Evolutionary conservation across 2,888 invertebrate genomes (phyloP).

Genomic region (Lingula anatina): DNA sequence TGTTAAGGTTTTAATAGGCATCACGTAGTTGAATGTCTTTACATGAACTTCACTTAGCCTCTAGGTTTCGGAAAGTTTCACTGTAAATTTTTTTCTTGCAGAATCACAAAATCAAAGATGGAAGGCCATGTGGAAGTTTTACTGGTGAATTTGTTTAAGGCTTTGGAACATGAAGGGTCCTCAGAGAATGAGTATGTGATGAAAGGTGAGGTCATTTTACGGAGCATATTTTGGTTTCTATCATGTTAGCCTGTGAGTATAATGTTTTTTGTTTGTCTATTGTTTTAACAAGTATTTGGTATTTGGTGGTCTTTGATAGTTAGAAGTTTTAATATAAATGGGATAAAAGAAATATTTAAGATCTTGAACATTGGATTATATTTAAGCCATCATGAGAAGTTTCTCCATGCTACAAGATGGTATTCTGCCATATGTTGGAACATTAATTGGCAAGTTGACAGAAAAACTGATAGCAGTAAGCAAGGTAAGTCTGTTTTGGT

Average conservation of each 20-base stretch:
- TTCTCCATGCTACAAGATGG: slow-evolving; percentile 76
- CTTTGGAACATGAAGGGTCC: slow-evolving; percentile 67
- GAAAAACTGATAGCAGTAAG: slow-evolving; percentile 76
- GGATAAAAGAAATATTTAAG: too few relatives aligned
- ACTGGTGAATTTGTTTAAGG: slow-evolving; percentile 70
- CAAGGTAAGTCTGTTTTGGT: slow-evolving; percentile 49
- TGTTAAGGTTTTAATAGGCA: too few relatives aligned
- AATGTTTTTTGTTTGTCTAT: too few relatives aligned
- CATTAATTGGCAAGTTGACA: slow-evolving; percentile 79
- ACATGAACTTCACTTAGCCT: too few relatives aligned
- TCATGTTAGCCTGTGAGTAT: too few relatives aligned
- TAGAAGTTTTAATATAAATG: too few relatives aligned
- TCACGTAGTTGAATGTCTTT: too few relatives aligned
- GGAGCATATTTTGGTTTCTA: too few relatives aligned
- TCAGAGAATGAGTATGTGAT: slow-evolving; percentile 96
- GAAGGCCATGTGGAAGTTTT: slow-evolving; percentile 56
- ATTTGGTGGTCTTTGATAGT: too few relatives aligned
- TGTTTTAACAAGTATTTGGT: too few relatives aligned
- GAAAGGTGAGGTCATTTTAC: slow-evolving; percentile 65
- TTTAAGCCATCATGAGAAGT: slow-evolving; percentile 81
- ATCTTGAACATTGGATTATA: too few relatives aligned
- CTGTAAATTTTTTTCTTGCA: slow-evolving; percentile 12
- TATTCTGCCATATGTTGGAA: slow-evolving; percentile 72
- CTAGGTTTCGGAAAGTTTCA: too few relatives aligned
- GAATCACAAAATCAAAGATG: slow-evolving; percentile 34